Evolutionary conservation across 2,797 vertebrate genomes (phyloP).

Genomic region (Lagorchestes hirsutus): DNA sequence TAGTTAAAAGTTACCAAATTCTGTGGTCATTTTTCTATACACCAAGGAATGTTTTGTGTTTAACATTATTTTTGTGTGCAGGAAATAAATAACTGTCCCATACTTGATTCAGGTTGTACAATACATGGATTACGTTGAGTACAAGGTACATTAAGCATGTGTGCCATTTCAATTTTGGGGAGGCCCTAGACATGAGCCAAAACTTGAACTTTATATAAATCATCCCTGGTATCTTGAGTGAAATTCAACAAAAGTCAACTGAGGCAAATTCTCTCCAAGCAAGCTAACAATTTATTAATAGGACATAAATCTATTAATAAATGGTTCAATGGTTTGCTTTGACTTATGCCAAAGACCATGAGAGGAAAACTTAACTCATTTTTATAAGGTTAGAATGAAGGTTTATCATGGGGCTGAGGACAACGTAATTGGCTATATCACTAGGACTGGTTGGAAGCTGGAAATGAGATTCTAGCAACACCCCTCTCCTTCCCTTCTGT

Average conservation of each 20-base stretch:
- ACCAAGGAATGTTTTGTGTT: not conserved
- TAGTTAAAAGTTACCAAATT: not conserved
- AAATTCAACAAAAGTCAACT: not conserved
- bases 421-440: not conserved
- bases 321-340: not conserved
- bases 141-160: not conserved
- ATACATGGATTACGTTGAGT: not conserved
- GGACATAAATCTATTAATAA: not conserved
- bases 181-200: not conserved
- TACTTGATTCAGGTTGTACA: not conserved
- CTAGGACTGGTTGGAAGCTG: no score
- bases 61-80: not conserved
- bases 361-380: not conserved
- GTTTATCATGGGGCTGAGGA: not conserved
- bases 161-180: not conserved
- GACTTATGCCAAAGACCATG: not conserved
- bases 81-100: not conserved
- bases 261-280: not conserved
- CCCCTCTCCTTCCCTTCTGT: no score
- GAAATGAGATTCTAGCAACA: no score
- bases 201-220: not conserved
- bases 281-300: not conserved
- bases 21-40: not conserved
- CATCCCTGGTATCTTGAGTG: not conserved
- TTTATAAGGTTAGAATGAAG: not conserved